Percentiles rank a stretch among this genome's conserved stretches.
Conservation (phyloP, 2,797 vertebrate species). For the Spea hammondii region DNA sequence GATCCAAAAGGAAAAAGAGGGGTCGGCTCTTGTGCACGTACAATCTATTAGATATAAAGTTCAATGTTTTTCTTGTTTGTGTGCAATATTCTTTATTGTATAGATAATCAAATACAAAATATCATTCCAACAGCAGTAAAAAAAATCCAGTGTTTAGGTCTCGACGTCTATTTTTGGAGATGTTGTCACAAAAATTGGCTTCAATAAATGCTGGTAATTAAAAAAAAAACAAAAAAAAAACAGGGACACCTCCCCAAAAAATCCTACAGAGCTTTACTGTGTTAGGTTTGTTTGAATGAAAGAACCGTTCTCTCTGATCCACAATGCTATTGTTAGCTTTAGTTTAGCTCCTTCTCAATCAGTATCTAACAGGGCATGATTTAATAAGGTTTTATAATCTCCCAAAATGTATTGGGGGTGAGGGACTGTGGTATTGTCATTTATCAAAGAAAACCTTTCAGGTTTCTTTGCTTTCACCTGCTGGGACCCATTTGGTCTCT, state of each 20-base stretch:
- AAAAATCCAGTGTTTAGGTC: too few species aligned
- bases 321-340: conserved; percentile 86
- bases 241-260: conserved; percentile 27
- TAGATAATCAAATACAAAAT: background rate
- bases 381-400: conserved; percentile 94
- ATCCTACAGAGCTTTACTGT: conserved; percentile 63
- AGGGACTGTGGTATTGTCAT: conserved; percentile 81
- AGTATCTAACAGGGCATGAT: conserved; percentile 85
- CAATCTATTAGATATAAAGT: too few species aligned
- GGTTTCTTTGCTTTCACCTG: conserved; percentile 98
- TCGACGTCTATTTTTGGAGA: background rate
- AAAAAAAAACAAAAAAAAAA: conserved; percentile 53
- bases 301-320: conserved; percentile 77
- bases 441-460: conserved; percentile 84
- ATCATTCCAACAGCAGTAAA: background rate
- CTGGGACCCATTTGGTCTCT: conserved; percentile 95
- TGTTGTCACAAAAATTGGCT: conserved; percentile 33
- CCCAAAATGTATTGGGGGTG: conserved; percentile 67
- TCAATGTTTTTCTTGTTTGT: too few species aligned
- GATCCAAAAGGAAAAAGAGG: too few species aligned
- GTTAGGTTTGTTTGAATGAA: conserved; percentile 75
- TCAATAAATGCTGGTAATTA: conserved; percentile 60
- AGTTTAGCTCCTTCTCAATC: conserved; percentile 86
- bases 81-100: background rate
- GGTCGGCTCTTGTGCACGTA: too few species aligned